Percentiles rank a stretch among this genome's conserved stretches.
Evolutionary conservation across 2,888 invertebrate species (phyloP).

Genomic region (Acronicta leporina): DNA sequence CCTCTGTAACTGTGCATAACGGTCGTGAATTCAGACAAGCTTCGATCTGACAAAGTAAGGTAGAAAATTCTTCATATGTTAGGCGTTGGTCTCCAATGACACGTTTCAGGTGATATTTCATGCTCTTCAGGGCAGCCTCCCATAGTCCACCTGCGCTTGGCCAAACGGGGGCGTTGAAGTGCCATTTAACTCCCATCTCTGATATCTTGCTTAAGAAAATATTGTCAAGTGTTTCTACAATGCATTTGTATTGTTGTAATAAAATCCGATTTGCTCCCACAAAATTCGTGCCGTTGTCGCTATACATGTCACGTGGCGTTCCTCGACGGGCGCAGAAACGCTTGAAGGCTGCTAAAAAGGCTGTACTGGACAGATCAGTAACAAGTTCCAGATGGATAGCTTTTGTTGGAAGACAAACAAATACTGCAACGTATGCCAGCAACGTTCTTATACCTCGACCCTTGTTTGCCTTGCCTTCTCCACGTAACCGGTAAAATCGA

Average conservation of each 20-base stretch:
- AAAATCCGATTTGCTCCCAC: conserved; percentile 7
- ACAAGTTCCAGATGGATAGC: background rate
- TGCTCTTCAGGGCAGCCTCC: conserved; percentile 1
- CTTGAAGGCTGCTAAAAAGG: too few species aligned
- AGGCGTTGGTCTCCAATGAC: background rate
- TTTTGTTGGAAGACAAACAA: conserved; percentile 9
- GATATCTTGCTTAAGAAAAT: conserved; percentile 2
- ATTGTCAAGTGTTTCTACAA: background rate
- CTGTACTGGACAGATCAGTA: too few species aligned
- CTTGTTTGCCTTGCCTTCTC: too few species aligned
- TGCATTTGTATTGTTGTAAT: conserved; percentile 1
- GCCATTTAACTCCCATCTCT: conserved; percentile 7
- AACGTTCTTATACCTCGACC: background rate
- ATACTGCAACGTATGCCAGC: conserved; percentile 4
- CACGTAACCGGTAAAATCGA: background rate
- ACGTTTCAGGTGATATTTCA: conserved; percentile 1
- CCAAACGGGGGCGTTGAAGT: too few species aligned
- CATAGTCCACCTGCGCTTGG: conserved; percentile 3
- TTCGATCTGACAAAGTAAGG: conserved; percentile 5
- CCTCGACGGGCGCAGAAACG: too few species aligned
- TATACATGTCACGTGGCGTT: too few species aligned
- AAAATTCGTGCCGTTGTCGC: conserved; percentile 8
- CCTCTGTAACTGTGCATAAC: background rate
- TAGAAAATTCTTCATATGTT: conserved; percentile 3
- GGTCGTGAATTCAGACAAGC: conserved; percentile 4